Base-by-base conservation (phyloP, 2,113 vertebrate genomes). In the Pontoporia blainvillei region DNA sequence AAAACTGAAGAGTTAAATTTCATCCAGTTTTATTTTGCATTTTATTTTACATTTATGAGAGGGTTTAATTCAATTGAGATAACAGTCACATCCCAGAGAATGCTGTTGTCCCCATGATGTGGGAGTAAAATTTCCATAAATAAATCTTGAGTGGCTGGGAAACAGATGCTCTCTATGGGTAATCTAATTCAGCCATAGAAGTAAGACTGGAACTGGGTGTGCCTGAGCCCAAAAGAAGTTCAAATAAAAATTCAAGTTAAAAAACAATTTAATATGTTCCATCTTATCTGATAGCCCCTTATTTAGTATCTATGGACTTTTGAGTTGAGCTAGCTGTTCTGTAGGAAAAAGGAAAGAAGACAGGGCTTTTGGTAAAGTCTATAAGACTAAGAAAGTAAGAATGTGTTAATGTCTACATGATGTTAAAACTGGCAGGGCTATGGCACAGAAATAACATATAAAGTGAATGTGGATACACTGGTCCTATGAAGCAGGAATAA, bases 31-130 rank as follows among this genome's bases (percentile, higher is more conserved):
- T 39, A 44, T 52, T 86, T 49, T 64, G 0, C 23, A 61, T 86
- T 96, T 97, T 75, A 83, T 84, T 75, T 90, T 59, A 76, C 2
- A 87, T 64, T 84, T 79, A 75, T 86, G 7, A 94, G 34, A 82
- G 4, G 3, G 67, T 79, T 83, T 86, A 82, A 92, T 4, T 95
- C 6, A 86, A 20, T 92, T 62, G 4, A 86, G 17, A 41, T 90
- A 93, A 23, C 2, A 93, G 18, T 44, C 46, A 83, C 57, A 81
- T 96, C 3, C 13, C n/a, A 92, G 90, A 5, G 14, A 85, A 57
- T 90, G 6, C 3, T 39, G 2, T 46, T 92, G 41, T 59, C 39
- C 25, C 39, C 21, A 27, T 4, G 31, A 17, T 57, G 0, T 72
- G 4, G 8, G 41, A 78, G 10, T 91, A 75, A 69, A 97, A 61